Evolutionary conservation across 2,888 invertebrate species (phyloP), one percentile per base, ranked within the genome.

Genomic region (Isotomurus palustris): DNA sequence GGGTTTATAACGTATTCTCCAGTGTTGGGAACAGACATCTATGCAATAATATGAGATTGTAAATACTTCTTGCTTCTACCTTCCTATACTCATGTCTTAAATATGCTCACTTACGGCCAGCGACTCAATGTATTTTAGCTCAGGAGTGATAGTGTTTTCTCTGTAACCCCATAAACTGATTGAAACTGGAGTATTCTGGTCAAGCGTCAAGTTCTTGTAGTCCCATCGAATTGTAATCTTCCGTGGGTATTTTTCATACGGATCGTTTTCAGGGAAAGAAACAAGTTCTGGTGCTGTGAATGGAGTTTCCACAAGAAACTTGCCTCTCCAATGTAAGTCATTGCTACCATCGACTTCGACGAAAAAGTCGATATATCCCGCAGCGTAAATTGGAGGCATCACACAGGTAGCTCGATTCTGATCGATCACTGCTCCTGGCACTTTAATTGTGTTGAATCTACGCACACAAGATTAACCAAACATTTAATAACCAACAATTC

Each of bases 271-370:
- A 8, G 84, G 80, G 75, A 92, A 90, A 77, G 85, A 87, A 55
- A 94, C 89, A 73, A 85, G 86, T 74, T 91, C 90, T 0, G 88
- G 82, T 0, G 92, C 90, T 1, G 87, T 87, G 0, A 86, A 87
- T 0, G 93, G 92, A 0, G 93, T 90, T 82, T 94, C 91, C 62
- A 95, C 87, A 73, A 91, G 92, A 76, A 85, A 93, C 78, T 84
- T 85, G 69, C 92, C 91, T 72, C 88, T 87, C 88, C 91, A 93
- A 72, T 89, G 87, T 74, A 68, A 53, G 62, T 84, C 94, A 47
- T 84, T 83, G 58, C 85, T 86, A 58, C 86, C 87, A 58, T 90
- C 88, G 50, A 90, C 83, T 0, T 91, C 87, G 21, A 95, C 84
- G 73, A 88, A 87, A 62, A 96, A 85, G 51, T 87, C 83, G 2